Evolutionary conservation across 2,888 invertebrate species (phyloP), one percentile per base, ranked within the genome.

Genomic region (Megaustenia siamemsis): DNA sequence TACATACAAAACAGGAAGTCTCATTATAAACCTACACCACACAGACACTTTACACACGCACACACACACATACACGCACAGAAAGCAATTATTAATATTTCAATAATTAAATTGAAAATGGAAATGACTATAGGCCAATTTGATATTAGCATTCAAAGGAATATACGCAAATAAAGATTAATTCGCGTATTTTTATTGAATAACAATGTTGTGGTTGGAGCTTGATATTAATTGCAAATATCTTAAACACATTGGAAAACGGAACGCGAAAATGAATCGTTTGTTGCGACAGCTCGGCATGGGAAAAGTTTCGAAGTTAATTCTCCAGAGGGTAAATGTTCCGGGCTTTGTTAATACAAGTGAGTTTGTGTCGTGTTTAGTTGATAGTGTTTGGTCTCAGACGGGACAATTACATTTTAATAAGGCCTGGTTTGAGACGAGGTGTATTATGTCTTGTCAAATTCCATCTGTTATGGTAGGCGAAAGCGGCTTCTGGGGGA

Each of bases 131-230:
- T 43, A 10, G 8, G 12, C 43, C 12, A 28, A 71, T 43, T 43
- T 15, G 21, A 43, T n/a, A 28, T 71, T 43, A n/a, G n/a, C 40
- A 71, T 71, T 71, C 63, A 71, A 43, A 71, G 40, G 4, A 28
- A 71, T 43, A 71, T 43, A 71, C 45, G 71, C 24, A 71, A 71
- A 71, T 71, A 71, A 5, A 71, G n/a, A 43, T 43, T n/a, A 71
- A 71, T 43, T 71, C 43, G 10, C 43, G 43, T 71, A n/a, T 71
- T 71, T 71, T 6, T 45, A 43, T 43, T 43, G 71, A 40, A 71
- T 71, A 71, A 71, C 71, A 71, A 71, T 43, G 10, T 10, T 15
- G 1, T 71, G 8, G 6, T n/a, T 10, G 1, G 45, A 43, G n/a
- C n/a, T n/a, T 6, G 24, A 71, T 43, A 43, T 4, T 71, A 43